A percentile compares a stretch with the other conserved stretches of the same genome.
phyloP scores from a whole-genome alignment of 2,888 invertebrate genomes.

The Hermaeophaga mercurialis region DNA sequence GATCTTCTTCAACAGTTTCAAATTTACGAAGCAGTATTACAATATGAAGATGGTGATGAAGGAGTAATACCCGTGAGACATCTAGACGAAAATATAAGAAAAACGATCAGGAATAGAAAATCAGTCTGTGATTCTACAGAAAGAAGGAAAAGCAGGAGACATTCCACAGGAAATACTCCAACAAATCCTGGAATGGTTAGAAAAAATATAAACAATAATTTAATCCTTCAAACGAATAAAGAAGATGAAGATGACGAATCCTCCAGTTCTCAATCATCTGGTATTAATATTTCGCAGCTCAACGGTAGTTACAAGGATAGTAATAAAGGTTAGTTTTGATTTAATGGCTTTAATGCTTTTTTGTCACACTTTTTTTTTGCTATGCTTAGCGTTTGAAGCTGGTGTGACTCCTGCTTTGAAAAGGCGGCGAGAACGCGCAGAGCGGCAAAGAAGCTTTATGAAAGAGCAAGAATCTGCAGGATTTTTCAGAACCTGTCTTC shows the following conservation, averaged over 20 bases:
- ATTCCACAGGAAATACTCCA: constrained; percentile 73
- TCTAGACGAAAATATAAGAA: constrained; percentile 72
- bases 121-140: constrained; percentile 67
- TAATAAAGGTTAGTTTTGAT: constrained; percentile 58
- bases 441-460: constrained; percentile 83
- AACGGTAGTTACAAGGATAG: constrained; percentile 64
- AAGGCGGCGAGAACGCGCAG: constrained; percentile 80
- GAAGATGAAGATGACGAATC: constrained; percentile 62
- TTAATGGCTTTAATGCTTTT: constrained; percentile 8
- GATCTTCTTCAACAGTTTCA: constrained; percentile 93
- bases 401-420: constrained; percentile 82
- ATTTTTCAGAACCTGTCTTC: constrained; percentile 58
- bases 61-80: constrained; percentile 68
- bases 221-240: constrained; percentile 43
- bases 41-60: constrained; percentile 84
- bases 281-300: constrained; percentile 60
- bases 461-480: constrained; percentile 76
- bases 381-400: constrained; percentile 62
- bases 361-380: constrained; percentile 31
- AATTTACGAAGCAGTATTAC: constrained; percentile 91
- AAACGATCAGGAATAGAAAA: constrained; percentile 74
- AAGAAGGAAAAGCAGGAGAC: constrained; percentile 78
- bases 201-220: constrained; percentile 45
- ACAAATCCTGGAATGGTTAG: constrained; percentile 45
- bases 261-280: constrained; percentile 66